A percentile compares a stretch with the other conserved stretches of the same genome.
Evolutionary conservation across 2,888 invertebrate species (phyloP).

Genomic region (Idaea biselata): DNA sequence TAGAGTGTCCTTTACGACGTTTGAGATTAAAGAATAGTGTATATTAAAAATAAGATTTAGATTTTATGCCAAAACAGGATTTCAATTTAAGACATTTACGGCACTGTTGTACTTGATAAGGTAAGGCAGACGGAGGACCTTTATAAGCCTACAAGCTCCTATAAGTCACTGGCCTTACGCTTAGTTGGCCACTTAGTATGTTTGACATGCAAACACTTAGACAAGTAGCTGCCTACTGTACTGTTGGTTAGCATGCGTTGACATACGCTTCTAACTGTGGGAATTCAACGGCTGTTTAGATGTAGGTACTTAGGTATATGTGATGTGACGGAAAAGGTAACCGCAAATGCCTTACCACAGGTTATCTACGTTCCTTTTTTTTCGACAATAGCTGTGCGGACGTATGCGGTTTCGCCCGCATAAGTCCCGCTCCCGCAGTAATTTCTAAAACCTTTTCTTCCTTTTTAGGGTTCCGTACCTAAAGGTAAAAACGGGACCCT

Average conservation of each 20-base stretch:
- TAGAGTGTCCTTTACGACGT: no score
- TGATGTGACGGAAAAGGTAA: background rate
- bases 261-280: background rate
- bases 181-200: slow-evolving; percentile 26
- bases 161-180: slow-evolving; percentile 21
- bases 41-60: no score
- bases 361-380: no score
- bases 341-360: background rate
- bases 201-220: slow-evolving; percentile 23
- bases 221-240: background rate
- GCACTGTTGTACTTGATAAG: background rate
- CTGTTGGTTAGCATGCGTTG: background rate
- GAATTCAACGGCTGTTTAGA: background rate
- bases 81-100: background rate
- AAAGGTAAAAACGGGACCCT: no score
- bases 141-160: slow-evolving; percentile 6
- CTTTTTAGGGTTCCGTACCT: no score
- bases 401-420: no score
- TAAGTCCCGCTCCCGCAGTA: no score
- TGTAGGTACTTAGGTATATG: background rate
- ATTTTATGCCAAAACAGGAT: no score
- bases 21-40: no score
- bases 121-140: slow-evolving; percentile 8
- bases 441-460: no score
- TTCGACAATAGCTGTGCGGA: no score